Percentiles rank a stretch among this genome's conserved stretches.
Conservation (phyloP, 2,797 vertebrate genomes). For the Mycteria americana region DNA sequence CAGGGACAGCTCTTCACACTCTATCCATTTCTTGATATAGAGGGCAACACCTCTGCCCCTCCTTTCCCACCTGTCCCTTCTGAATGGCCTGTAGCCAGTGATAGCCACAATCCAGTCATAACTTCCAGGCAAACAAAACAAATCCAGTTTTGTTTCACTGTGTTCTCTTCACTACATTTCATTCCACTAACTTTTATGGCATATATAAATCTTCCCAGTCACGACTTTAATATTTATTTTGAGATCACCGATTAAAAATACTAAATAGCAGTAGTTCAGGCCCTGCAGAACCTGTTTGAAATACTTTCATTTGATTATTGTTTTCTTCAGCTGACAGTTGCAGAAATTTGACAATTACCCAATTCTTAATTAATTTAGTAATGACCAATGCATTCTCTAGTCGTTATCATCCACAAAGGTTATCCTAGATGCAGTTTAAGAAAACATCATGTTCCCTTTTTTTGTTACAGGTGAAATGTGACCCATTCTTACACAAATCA, state of each 20-base stretch:
- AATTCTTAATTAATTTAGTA: not conserved
- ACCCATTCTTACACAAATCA: not conserved
- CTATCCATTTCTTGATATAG: too few species aligned
- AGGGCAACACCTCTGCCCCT: too few species aligned
- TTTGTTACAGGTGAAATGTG: not conserved
- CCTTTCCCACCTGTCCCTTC: too few species aligned
- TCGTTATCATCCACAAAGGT: not conserved
- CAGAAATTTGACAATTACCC: not conserved
- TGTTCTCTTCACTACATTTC: not conserved
- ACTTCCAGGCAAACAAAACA: too few species aligned
- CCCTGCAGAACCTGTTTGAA: not conserved
- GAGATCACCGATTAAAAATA: not conserved
- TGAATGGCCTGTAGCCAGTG: too few species aligned
- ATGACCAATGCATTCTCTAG: not conserved
- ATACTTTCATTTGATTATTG: not conserved
- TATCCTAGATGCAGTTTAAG: not conserved
- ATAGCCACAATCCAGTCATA: too few species aligned
- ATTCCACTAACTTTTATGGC: not conserved
- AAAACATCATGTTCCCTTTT: not conserved
- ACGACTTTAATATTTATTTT: not conserved
- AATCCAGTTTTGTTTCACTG: not conserved
- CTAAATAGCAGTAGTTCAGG: not conserved
- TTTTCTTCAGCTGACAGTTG: not conserved
- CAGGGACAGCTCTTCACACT: too few species aligned
- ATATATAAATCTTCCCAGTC: not conserved